phyloP scores from a whole-genome alignment of 2,113 vertebrate species.

The Cyprinodon brontotheroides region DNA sequence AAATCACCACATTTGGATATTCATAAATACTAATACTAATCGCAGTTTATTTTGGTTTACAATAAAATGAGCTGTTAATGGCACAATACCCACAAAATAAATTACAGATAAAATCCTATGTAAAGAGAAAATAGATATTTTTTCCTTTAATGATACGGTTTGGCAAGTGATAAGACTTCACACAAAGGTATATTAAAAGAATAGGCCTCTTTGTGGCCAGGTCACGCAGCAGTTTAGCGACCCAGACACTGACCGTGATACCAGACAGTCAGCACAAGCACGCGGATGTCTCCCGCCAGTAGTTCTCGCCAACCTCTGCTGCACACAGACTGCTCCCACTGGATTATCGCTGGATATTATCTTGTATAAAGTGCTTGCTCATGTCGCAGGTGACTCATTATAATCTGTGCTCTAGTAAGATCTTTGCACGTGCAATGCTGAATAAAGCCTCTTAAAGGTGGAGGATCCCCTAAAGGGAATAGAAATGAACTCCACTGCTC shows the following conservation, averaged over 20 bases:
- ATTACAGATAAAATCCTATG: too few species aligned
- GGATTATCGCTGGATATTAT: conserved; percentile 18
- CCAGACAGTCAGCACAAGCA: conserved; percentile 27
- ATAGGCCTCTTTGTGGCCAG: not conserved
- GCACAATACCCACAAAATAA: too few species aligned
- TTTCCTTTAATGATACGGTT: too few species aligned
- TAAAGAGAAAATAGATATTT: too few species aligned
- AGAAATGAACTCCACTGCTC: not conserved
- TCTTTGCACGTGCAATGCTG: conserved; percentile 25
- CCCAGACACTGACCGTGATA: conserved; percentile 47
- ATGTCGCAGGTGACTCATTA: conserved; percentile 19
- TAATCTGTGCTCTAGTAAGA: conserved; percentile 49
- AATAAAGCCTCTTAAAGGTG: not conserved
- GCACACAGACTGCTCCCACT: not conserved
- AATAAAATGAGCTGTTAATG: too few species aligned
- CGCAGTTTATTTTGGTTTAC: too few species aligned
- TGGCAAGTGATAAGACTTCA: too few species aligned
- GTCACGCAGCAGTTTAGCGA: conserved; percentile 32
- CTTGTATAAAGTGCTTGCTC: conserved; percentile 39
- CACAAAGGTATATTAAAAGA: not conserved
- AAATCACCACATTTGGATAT: too few species aligned
- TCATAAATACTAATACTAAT: too few species aligned
- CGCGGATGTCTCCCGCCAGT: conserved; percentile 3
- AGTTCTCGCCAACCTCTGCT: conserved; percentile 26
- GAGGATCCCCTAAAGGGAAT: not conserved